These are phyloP conservation scores for Colinus virginianus DNA, from an alignment of 2,113 vertebrate genomes.

Conservation along the genomic window DNA sequence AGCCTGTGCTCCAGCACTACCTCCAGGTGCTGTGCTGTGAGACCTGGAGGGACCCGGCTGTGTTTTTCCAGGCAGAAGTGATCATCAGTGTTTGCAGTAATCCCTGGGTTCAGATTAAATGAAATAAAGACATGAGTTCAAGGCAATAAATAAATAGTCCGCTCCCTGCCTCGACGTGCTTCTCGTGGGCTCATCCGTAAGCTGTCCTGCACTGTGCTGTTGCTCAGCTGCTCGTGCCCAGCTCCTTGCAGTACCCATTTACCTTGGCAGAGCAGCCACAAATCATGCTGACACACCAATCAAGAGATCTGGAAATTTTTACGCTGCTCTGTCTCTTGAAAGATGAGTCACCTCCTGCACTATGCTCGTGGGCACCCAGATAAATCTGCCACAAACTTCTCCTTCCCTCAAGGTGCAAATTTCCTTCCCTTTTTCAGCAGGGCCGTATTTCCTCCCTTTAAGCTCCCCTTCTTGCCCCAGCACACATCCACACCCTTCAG, in stretches of 20 bases:
- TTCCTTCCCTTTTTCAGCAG: not conserved
- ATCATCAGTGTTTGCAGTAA: conserved; percentile 38
- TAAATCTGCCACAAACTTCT: conserved; percentile 80
- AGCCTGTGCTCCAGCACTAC: not conserved
- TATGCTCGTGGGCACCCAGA: conserved; percentile 42
- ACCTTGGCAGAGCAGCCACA: conserved; percentile 81
- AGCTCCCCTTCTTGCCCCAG: conserved; percentile 48
- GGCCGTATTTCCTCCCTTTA: conserved; percentile 20
- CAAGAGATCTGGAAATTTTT: conserved; percentile 76
- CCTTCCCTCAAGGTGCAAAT: conserved; percentile 32
- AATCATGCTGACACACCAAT: conserved; percentile 91
- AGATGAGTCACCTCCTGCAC: conserved; percentile 72
- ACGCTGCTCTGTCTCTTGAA: conserved; percentile 69
- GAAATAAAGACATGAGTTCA: conserved; percentile 36
- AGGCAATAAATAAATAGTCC: conserved; percentile 73
- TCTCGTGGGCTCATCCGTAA: not conserved
- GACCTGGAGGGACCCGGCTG: not conserved
- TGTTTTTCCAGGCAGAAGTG: conserved; percentile 30
- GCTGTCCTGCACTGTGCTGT: conserved; percentile 30
- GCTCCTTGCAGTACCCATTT: conserved; percentile 65
- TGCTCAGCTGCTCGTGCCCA: conserved; percentile 52
- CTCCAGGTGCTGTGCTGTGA: not conserved
- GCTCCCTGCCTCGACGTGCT: not conserved
- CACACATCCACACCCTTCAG: conserved; percentile 3
- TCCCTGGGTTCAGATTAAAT: conserved; percentile 70